Base-by-base conservation (phyloP, 64 coral and sea anemone species). In the Pocillopora damicornis region DNA sequence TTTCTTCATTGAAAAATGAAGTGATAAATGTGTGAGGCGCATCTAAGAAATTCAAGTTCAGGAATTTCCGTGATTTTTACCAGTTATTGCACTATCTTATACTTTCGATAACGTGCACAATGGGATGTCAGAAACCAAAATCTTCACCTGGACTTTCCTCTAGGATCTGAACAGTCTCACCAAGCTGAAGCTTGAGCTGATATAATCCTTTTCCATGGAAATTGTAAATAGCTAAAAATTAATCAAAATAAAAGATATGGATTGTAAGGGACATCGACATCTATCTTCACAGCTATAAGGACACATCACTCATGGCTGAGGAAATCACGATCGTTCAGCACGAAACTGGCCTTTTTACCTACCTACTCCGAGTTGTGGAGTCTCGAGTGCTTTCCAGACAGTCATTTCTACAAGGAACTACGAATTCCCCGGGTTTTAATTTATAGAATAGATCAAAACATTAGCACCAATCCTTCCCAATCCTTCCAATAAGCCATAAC, bases 91-190 rank as follows among this genome's bases (percentile, higher is more conserved):
- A 51, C 42, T 51, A 7, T 73, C 18, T 75, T n/a, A 7, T 42
- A 22, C 13, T 71, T 22, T 77, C 42, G 75, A 51, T 51, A 51
- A 51, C 42, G 56, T 77, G 0, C 37, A 56, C 75, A n/a, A 11
- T 77, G 13, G 22, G 10, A 25, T 14, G 18, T 26, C 26, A 26
- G 17, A 79, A 26, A 63, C 61, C 26, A 14, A 72, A 51, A 57
- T 15, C 5, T 4, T 72, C 16, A 92, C 90, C 90, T 87, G 82
- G 26, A 56, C 86, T 92, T 68, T 92, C 90, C 63, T 92, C 90
- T 56, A 83, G 75, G 22, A 92, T 87, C 67, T 92, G 83, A 22
- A 92, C 90, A 78, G 90, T 92, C 68, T 92, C 90, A 13, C 90
- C 90, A 59, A 92, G 90, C 30, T 92, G 89, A 23, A 92, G 62